A percentile compares a stretch with the other conserved stretches of the same genome.
These are phyloP conservation scores for Sinelater perroti DNA, from an alignment of 2,888 invertebrate genomes.

Conservation along the genomic window DNA sequence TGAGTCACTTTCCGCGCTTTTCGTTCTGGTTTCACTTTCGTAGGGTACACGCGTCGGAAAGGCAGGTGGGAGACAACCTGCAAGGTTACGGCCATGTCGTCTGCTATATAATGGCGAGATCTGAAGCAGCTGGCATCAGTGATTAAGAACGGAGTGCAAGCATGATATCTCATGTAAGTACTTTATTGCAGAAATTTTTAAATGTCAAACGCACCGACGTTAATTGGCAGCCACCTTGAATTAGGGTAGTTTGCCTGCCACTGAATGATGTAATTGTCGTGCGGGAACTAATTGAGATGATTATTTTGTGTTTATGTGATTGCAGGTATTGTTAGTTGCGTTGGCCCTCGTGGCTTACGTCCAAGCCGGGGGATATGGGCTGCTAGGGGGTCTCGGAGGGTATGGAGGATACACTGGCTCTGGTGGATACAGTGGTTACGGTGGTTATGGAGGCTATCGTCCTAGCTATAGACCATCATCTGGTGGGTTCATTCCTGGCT, in stretches of 20 bases:
- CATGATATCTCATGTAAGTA: constrained; percentile 29
- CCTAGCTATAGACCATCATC: too few species aligned
- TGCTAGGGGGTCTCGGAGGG: constrained; percentile 23
- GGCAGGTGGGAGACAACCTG: constrained; percentile 25
- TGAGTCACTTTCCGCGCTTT: constrained; percentile 18
- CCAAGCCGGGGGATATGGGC: constrained; percentile 40
- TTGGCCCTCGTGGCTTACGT: constrained; percentile 14
- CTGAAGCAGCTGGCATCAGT: too few species aligned
- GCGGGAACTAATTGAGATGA: too few species aligned
- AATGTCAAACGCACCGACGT: too few species aligned
- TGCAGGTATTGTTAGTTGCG: constrained; percentile 35
- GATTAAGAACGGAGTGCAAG: constrained; percentile 13
- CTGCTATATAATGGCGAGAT: constrained; percentile 28
- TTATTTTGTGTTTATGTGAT: too few species aligned
- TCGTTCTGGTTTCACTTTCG: constrained; percentile 24
- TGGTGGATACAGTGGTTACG: constrained; percentile 26
- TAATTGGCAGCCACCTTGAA: too few species aligned
- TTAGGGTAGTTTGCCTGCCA: too few species aligned
- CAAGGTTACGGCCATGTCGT: constrained; percentile 33
- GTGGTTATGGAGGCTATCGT: constrained; percentile 23
- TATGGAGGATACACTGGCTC: constrained; percentile 26
- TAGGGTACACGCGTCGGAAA: constrained; percentile 23
- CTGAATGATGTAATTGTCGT: too few species aligned
- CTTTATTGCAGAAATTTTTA: constrained; percentile 4
- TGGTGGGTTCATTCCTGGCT: constrained; percentile 30